phyloP scores from a whole-genome alignment of 2,888 invertebrate species.

The Tinea trinotella region DNA sequence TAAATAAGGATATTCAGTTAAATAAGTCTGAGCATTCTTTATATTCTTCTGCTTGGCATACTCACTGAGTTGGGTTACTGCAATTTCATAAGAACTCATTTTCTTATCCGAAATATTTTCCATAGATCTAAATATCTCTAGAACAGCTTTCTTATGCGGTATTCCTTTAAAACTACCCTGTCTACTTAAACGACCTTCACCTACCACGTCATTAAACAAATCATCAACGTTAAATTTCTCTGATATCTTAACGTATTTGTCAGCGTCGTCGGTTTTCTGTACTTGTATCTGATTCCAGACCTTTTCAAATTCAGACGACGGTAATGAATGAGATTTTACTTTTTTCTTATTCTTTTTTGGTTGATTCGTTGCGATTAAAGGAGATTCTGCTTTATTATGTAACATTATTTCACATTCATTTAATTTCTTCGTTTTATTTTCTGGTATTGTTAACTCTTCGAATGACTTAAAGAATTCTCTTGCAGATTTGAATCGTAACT shows the following conservation, averaged over 20 bases:
- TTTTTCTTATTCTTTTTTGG: slow-evolving; percentile 44
- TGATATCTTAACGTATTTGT: slow-evolving; percentile 58
- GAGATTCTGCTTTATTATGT: slow-evolving; percentile 50
- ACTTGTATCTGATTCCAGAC: slow-evolving; percentile 51
- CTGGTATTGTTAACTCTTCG: slow-evolving; percentile 46
- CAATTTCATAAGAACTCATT: slow-evolving; percentile 54
- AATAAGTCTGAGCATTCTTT: slow-evolving; percentile 57
- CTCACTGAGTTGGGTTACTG: slow-evolving; percentile 44
- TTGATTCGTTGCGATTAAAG: slow-evolving; percentile 32
- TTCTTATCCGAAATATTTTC: slow-evolving; percentile 52
- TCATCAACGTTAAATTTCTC: slow-evolving; percentile 68
- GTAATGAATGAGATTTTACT: slow-evolving; percentile 45
- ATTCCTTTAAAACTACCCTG: slow-evolving; percentile 68
- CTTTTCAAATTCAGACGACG: slow-evolving; percentile 58
- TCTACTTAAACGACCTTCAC: slow-evolving; percentile 57
- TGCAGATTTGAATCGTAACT: slow-evolving; percentile 60
- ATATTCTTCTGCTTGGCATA: slow-evolving; percentile 47
- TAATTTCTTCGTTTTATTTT: slow-evolving; percentile 41
- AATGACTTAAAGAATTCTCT: slow-evolving; percentile 64
- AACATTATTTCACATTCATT: slow-evolving; percentile 56
- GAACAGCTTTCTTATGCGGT: slow-evolving; percentile 66
- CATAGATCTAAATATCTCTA: slow-evolving; percentile 66
- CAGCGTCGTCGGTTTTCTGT: slow-evolving; percentile 25
- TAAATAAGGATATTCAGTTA: slow-evolving; percentile 62
- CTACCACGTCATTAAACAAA: slow-evolving; percentile 56